phyloP scores from a whole-genome alignment of 64 coral and sea anemone species.

The Pocillopora verrucosa region DNA sequence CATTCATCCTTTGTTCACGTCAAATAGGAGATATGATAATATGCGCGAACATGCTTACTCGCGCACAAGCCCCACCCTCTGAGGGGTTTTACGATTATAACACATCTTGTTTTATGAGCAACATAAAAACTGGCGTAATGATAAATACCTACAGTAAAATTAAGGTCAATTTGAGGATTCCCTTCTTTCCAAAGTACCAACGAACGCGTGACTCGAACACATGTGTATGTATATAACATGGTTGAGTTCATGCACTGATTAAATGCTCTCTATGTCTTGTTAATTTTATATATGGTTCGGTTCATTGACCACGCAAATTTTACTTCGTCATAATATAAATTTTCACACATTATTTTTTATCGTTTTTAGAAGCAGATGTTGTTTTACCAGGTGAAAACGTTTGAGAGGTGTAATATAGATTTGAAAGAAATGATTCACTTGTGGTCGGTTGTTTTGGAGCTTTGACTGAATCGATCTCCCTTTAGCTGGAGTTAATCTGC shows the following conservation, averaged over 20 bases:
- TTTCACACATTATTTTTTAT: not conserved
- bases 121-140: not conserved
- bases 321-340: not conserved
- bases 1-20: conserved; percentile 16
- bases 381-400: conserved; percentile 5
- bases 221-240: not conserved
- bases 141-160: not conserved
- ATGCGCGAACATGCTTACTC: conserved; percentile 7
- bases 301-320: not conserved
- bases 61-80: conserved; percentile 25
- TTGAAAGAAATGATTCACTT: conserved; percentile 17
- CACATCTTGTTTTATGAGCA: not conserved
- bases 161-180: not conserved
- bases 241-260: conserved; percentile 21
- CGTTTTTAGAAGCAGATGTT: not conserved
- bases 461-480: conserved; percentile 4
- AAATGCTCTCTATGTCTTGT: conserved; percentile 7
- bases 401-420: not conserved
- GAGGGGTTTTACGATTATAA: not conserved
- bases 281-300: conserved; percentile 1
- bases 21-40: conserved; percentile 39
- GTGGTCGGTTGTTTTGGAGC: not conserved
- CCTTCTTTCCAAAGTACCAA: not conserved
- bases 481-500: not conserved
- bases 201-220: not conserved